A percentile compares a stretch with the other conserved stretches of the same genome.
phyloP scores from a whole-genome alignment of 2,888 invertebrate species.

The Ectobius pallidus region DNA sequence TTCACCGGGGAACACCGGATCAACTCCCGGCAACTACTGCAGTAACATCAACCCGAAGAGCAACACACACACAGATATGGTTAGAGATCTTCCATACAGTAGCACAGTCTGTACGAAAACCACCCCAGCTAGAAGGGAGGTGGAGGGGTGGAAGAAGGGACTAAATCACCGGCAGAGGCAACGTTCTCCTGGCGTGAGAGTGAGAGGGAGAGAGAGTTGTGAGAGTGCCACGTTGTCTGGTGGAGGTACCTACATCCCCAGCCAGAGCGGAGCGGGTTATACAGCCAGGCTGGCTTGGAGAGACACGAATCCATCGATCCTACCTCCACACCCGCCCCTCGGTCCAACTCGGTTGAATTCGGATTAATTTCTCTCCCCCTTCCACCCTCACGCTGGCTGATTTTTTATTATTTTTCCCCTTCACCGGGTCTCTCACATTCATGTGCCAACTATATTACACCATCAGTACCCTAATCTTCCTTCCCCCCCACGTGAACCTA shows the following conservation, averaged over 20 bases:
- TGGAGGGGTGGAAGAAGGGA: too few relatives aligned
- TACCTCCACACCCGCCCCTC: constrained; percentile 3
- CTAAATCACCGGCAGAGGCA: neutral
- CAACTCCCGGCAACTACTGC: constrained; percentile 17
- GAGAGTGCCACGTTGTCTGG: constrained; percentile 4
- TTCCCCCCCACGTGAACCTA: too few relatives aligned
- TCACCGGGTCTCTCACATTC: neutral
- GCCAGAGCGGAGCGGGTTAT: neutral
- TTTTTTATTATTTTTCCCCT: neutral
- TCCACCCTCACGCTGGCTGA: neutral
- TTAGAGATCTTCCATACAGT: too few relatives aligned
- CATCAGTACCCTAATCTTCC: neutral
- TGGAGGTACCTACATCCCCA: neutral
- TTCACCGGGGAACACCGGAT: neutral
- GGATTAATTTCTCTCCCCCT: constrained; percentile 24
- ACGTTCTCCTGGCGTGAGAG: neutral
- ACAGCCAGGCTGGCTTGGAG: neutral
- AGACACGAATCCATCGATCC: constrained; percentile 25
- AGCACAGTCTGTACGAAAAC: neutral
- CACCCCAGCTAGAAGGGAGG: neutral
- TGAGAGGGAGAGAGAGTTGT: neutral
- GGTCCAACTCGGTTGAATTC: constrained; percentile 12
- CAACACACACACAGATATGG: neutral
- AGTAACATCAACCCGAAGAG: too few relatives aligned
- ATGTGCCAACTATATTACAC: neutral